Percentiles rank a stretch among this genome's conserved stretches.
These are phyloP conservation scores for Python bivittatus DNA, from an alignment of 2,113 vertebrate genomes.

Conservation along the genomic window DNA sequence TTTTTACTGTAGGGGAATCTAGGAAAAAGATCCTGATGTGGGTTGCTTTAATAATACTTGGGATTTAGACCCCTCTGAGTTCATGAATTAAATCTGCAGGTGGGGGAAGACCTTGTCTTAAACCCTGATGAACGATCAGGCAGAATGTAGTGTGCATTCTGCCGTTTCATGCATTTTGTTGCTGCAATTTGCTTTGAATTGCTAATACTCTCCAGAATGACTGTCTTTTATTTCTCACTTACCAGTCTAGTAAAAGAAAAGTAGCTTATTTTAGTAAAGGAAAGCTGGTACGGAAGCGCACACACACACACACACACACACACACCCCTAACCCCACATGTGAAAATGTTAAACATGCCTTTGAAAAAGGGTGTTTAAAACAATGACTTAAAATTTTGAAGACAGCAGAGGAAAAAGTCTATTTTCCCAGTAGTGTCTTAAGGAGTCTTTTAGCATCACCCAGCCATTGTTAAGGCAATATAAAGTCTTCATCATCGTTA, in stretches of 20 bases:
- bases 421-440: not conserved
- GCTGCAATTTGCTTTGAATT: not conserved
- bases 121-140: not conserved
- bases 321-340: not conserved
- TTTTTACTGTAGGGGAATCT: not conserved
- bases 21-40: not conserved
- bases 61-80: not conserved
- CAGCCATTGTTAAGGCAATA: not conserved
- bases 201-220: not conserved
- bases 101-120: not conserved
- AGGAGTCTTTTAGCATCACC: not conserved
- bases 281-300: not conserved
- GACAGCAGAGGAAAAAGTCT: not conserved
- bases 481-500: not conserved
- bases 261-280: not conserved
- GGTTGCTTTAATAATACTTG: not conserved
- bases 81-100: not conserved
- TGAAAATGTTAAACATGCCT: not conserved
- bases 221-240: not conserved
- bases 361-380: not conserved
- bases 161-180: not conserved
- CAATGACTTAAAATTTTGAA: not conserved
- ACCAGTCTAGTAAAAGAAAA: not conserved
- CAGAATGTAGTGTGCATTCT: not conserved
- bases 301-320: not conserved